Evolutionary conservation across 1,140 invertebrate genomes (phyloP).

Genomic region (Temnothorax nylanderi): DNA sequence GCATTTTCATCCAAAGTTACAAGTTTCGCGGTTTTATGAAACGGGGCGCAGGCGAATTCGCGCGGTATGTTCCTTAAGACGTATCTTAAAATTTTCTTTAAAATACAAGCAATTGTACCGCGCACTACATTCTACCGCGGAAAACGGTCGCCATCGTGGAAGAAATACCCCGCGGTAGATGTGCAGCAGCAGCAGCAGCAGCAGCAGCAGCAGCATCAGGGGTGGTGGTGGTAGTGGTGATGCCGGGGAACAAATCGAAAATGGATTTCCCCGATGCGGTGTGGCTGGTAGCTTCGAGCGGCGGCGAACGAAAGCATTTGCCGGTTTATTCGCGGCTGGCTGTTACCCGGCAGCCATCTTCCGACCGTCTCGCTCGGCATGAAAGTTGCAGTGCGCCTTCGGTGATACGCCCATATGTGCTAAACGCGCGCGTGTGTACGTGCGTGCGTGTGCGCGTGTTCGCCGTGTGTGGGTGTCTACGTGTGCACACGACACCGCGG

Average conservation of each 20-base stretch:
- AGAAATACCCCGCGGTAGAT: constrained; percentile 30
- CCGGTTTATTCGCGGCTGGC: constrained; percentile 77
- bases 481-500: constrained; percentile 65
- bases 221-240: background rate
- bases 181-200: background rate
- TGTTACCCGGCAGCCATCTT: constrained; percentile 79
- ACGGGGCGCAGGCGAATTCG: background rate
- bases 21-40: constrained; percentile 7
- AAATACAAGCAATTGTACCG: constrained; percentile 14
- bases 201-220: background rate
- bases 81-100: constrained; percentile 8
- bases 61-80: background rate
- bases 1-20: background rate
- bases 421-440: constrained; percentile 31
- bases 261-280: constrained; percentile 69
- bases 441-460: constrained; percentile 37
- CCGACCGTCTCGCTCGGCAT: constrained; percentile 73
- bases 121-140: background rate
- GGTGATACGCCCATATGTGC: constrained; percentile 77
- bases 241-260: constrained; percentile 70
- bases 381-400: constrained; percentile 79
- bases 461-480: background rate
- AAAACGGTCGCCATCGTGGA: constrained; percentile 25
- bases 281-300: constrained; percentile 61
- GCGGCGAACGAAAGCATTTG: constrained; percentile 74